Evolutionary conservation across 2,113 vertebrate genomes (phyloP).

Genomic region (Hippolais icterina): DNA sequence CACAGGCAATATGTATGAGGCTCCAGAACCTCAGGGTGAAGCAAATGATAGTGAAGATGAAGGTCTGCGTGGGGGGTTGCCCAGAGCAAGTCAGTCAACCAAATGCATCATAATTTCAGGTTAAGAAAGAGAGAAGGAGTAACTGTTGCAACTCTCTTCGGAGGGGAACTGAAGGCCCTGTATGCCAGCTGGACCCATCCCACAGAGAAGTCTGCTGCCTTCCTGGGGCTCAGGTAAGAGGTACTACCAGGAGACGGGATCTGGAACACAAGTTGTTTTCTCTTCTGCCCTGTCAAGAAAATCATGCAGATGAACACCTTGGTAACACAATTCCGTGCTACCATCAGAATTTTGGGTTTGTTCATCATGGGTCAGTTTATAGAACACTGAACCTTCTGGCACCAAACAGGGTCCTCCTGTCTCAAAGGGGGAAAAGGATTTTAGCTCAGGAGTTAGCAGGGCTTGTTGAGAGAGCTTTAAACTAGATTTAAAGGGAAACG

Average conservation of each 20-base stretch:
- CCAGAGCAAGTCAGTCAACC: background rate
- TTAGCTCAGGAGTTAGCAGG: background rate
- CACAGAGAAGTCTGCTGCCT: background rate
- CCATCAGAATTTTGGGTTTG: background rate
- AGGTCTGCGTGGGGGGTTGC: background rate
- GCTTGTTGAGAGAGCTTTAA: background rate
- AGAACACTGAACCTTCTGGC: background rate
- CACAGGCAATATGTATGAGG: background rate
- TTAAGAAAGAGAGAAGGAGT: background rate
- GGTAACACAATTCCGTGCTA: background rate
- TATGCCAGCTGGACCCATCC: background rate
- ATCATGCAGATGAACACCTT: background rate
- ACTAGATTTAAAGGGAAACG: background rate
- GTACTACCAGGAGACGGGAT: accelerated
- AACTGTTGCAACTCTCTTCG: background rate
- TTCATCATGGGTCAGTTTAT: background rate
- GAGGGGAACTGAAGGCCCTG: background rate
- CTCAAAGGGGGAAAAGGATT: background rate
- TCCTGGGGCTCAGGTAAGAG: background rate
- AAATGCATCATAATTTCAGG: background rate
- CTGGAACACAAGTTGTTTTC: background rate
- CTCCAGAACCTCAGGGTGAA: background rate
- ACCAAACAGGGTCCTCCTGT: background rate
- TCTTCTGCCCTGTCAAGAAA: background rate
- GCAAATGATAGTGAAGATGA: background rate